phyloP scores from a whole-genome alignment of 2,888 invertebrate species.

The Drosophila neutralis region DNA sequence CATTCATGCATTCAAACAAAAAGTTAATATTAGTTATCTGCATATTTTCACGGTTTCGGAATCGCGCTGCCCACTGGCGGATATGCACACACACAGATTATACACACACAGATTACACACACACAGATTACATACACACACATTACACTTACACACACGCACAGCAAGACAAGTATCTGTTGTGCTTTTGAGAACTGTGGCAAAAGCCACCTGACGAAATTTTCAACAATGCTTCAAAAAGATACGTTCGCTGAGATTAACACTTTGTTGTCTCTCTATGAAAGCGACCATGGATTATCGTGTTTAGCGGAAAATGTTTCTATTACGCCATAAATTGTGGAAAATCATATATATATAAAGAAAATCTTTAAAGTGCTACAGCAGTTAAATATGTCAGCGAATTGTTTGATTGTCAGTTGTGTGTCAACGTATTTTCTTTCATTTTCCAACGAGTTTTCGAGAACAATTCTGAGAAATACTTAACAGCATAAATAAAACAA shows the following conservation, averaged over 20 bases:
- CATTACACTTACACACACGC: background rate
- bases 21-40: slow-evolving; percentile 79
- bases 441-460: background rate
- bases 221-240: slow-evolving; percentile 48
- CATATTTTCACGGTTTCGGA: slow-evolving; percentile 75
- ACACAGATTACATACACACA: background rate
- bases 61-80: slow-evolving; percentile 73
- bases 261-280: background rate
- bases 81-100: slow-evolving; percentile 44
- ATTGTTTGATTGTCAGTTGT: background rate
- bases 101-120: slow-evolving; percentile 13
- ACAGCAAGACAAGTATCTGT: background rate
- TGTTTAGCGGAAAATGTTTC: background rate
- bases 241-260: slow-evolving; percentile 32
- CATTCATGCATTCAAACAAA: slow-evolving; percentile 74
- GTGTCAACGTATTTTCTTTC: background rate
- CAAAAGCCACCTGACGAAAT: slow-evolving; percentile 61
- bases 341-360: background rate
- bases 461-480: background rate
- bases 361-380: background rate
- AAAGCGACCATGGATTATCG: background rate
- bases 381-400: background rate
- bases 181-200: slow-evolving; percentile 45
- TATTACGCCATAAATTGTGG: background rate
- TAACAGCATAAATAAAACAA: background rate